phyloP scores from a whole-genome alignment of 2,113 vertebrate species.

The Andinoacara biseriatus region DNA sequence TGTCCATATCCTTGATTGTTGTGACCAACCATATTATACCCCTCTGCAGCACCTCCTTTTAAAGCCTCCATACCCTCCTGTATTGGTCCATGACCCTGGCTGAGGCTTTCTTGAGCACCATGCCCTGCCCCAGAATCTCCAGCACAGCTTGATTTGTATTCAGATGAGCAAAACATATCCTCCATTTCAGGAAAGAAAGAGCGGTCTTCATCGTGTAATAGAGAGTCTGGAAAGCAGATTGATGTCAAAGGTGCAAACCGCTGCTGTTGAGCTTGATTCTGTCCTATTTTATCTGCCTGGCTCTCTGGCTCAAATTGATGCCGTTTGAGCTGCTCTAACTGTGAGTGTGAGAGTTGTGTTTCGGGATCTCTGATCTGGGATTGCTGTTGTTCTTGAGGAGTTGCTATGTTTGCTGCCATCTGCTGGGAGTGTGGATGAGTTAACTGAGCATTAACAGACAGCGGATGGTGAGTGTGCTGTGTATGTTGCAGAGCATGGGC shows the following conservation, averaged over 20 bases:
- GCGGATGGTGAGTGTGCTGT: slow-evolving; percentile 71
- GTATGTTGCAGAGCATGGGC: slow-evolving; percentile 68
- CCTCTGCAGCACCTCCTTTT: slow-evolving; percentile 71
- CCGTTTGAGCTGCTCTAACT: slow-evolving; percentile 82
- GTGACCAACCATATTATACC: slow-evolving; percentile 82
- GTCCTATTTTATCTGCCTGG: slow-evolving; percentile 77
- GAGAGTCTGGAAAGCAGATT: slow-evolving; percentile 91
- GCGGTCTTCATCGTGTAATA: slow-evolving; percentile 87
- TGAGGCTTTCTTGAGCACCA: slow-evolving; percentile 68
- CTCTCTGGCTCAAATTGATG: slow-evolving; percentile 82
- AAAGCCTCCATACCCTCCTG: slow-evolving; percentile 70
- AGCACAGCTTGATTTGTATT: slow-evolving; percentile 83
- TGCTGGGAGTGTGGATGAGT: slow-evolving; percentile 68
- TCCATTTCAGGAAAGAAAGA: slow-evolving; percentile 94
- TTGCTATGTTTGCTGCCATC: slow-evolving; percentile 62
- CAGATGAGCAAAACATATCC: slow-evolving; percentile 90
- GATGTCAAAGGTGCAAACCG: slow-evolving; percentile 87
- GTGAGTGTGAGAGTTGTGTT: slow-evolving; percentile 65
- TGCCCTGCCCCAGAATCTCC: slow-evolving; percentile 74
- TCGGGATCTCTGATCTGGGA: slow-evolving; percentile 68
- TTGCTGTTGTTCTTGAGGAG: slow-evolving; percentile 65
- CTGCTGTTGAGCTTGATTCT: slow-evolving; percentile 73
- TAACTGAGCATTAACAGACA: slow-evolving; percentile 70
- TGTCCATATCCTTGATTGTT: slow-evolving; percentile 80
- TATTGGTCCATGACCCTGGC: slow-evolving; percentile 60